Percentiles rank a stretch among this genome's conserved stretches.
phyloP scores from a whole-genome alignment of 2,888 invertebrate species.

The Smittia aterrima region DNA sequence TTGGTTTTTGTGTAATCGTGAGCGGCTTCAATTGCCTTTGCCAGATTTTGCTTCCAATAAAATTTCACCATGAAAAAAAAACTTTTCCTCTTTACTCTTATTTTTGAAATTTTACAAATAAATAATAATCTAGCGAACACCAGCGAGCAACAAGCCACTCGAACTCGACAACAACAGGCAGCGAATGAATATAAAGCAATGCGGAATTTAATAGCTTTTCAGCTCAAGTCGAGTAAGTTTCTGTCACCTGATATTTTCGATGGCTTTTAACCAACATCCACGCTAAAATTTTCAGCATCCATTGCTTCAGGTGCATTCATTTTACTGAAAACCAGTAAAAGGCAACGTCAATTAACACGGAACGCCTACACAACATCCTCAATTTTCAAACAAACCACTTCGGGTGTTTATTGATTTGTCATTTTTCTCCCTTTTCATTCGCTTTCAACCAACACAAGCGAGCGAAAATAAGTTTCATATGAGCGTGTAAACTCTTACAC shows the following conservation, averaged over 20 bases:
- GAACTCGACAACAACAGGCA: background rate
- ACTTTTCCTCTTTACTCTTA: background rate
- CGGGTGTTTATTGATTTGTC: constrained; percentile 26
- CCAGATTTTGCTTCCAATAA: background rate
- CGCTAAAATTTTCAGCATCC: background rate
- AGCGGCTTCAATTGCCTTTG: background rate
- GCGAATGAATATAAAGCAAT: background rate
- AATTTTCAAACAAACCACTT: constrained; percentile 2
- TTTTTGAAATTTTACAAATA: background rate
- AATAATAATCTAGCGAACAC: background rate
- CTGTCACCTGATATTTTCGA: constrained; percentile 31
- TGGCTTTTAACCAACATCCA: constrained; percentile 7
- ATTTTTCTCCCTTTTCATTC: constrained; percentile 8
- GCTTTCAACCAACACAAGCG: constrained; percentile 9
- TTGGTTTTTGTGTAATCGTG: background rate
- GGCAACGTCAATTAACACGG: background rate
- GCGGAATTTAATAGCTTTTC: background rate
- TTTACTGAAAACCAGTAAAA: constrained; percentile 6
- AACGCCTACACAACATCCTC: constrained; percentile 7
- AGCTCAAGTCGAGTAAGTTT: background rate
- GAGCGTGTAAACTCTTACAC: background rate
- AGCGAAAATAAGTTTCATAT: background rate
- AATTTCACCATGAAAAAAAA: background rate
- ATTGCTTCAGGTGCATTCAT: constrained; percentile 8
- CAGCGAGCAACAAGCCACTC: background rate